Base-by-base conservation (phyloP, 35 echinoderm and acorn worm species). In the Holothuria glaberrima region DNA sequence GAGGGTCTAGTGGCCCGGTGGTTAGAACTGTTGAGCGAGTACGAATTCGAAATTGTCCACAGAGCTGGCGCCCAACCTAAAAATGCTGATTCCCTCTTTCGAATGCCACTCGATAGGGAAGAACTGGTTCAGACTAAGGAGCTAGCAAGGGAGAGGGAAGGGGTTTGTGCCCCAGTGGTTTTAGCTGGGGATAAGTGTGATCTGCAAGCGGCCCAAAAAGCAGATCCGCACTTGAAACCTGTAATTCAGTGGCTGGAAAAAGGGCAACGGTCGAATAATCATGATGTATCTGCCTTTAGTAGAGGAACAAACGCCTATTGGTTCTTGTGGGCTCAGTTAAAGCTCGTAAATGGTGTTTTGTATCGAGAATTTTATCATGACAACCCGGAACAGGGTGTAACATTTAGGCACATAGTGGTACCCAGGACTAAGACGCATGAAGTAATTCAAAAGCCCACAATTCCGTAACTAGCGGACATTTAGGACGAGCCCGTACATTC, bases 1-100 rank as follows among this genome's bases (percentile, higher is more conserved):
- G 75, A 61, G 35, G 54, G 45, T 28, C 75, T 32, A 25, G 21
- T 91, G 7, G 57, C 89, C 44, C 36, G 89, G 22, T 91, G 74
- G 89, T 30, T 62, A 14, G 48, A 82, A 80, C 24, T 82, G 10
- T 48, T 80, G 19, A 50, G 45, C 9, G 45, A 68, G n/a, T 80
- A 82, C 44, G 58, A 81, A 29, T 78, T 89, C 56, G 48, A 28
- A 22, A 89, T 79, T 71, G 69, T 71, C 14, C 88, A 89, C 32
- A 71, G 71, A 33, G 65, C 69, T 5, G 88, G 88, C 10, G 2
- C 21, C 14, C 65, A 71, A 41, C 86, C 2, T 68, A 30, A 34
- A 19, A 75, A 74, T 56, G 86, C 86, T 20, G 86, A 89, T 89
- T 34, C 6, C 12, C 31, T 89, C n/a, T 75, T 13, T 24, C 7